phyloP scores from a whole-genome alignment of 2,113 vertebrate genomes.

The Coryphaenoides rupestris region DNA sequence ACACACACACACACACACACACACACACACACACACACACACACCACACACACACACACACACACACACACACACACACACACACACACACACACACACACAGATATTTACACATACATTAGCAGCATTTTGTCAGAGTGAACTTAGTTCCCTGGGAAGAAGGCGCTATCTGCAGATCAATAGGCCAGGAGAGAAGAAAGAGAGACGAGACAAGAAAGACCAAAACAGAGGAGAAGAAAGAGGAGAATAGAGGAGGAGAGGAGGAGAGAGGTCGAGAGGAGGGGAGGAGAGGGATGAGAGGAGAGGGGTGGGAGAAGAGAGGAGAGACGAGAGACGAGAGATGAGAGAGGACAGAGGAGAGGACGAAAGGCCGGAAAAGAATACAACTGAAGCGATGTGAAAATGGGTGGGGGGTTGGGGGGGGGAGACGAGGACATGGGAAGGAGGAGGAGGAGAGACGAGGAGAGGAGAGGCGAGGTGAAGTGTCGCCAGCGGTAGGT shows the following conservation, averaged over 20 bases:
- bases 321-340: constrained; percentile 28
- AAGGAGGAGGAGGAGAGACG: constrained; percentile 56
- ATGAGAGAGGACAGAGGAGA: constrained; percentile 47
- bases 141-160: constrained; percentile 31
- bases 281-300: constrained; percentile 31
- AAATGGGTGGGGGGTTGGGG: constrained; percentile 38
- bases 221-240: not conserved
- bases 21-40: not conserved
- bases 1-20: not conserved
- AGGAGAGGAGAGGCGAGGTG: constrained; percentile 24
- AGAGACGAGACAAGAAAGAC: constrained; percentile 31
- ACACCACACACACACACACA: not conserved
- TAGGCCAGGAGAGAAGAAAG: constrained; percentile 34
- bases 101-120: constrained; percentile 29
- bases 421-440: constrained; percentile 1
- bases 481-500: constrained; percentile 10
- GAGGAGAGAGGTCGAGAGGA: constrained; percentile 24
- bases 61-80: constrained; percentile 1
- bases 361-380: constrained; percentile 22
- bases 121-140: constrained; percentile 45
- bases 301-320: constrained; percentile 40
- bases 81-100: constrained; percentile 9
- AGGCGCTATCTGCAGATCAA: constrained; percentile 32
- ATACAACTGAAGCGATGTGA: constrained; percentile 36
- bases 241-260: constrained; percentile 19